A percentile compares a stretch with the other conserved stretches of the same genome.
Evolutionary conservation across 1,140 invertebrate species (phyloP).

Genomic region (Drosophila azteca): DNA sequence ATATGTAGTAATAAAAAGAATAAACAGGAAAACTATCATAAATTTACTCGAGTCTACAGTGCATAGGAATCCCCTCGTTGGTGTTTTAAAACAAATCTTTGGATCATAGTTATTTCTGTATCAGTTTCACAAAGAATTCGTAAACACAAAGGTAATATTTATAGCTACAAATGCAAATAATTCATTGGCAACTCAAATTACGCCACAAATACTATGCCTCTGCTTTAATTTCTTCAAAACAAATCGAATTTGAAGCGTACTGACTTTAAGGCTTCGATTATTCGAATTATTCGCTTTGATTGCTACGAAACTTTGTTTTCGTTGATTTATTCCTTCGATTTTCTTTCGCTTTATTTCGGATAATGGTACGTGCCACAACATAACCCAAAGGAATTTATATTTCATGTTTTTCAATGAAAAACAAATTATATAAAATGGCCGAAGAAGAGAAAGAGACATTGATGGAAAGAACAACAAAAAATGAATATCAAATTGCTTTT

Average conservation of each 20-base stretch:
- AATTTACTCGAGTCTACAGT: no score
- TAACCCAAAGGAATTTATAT: conserved; percentile 47
- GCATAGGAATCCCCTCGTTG: no score
- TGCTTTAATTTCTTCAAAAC: conserved; percentile 27
- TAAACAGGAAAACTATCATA: no score
- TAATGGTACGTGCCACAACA: conserved; percentile 58
- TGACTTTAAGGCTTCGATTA: conserved; percentile 39
- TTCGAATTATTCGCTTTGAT: conserved; percentile 49
- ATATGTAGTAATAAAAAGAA: no score
- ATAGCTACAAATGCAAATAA: no score
- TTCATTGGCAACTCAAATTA: no score
- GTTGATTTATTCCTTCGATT: conserved; percentile 37
- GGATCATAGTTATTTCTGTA: no score
- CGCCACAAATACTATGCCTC: no score
- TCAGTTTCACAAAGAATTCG: no score
- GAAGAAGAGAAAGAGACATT: conserved; percentile 8
- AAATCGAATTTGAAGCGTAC: conserved; percentile 42
- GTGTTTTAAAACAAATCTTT: no score
- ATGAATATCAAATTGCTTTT: conserved; percentile 70
- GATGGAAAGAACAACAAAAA: conserved; percentile 15
- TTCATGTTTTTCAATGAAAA: conserved; percentile 53
- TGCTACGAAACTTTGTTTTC: conserved; percentile 37
- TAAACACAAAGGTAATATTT: no score
- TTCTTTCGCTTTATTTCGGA: conserved; percentile 8
- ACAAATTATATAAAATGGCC: conserved; percentile 66